Evolutionary conservation across 1,140 invertebrate species (phyloP), one percentile per base, ranked within the genome.

Genomic region (Drosophila novamexicana): DNA sequence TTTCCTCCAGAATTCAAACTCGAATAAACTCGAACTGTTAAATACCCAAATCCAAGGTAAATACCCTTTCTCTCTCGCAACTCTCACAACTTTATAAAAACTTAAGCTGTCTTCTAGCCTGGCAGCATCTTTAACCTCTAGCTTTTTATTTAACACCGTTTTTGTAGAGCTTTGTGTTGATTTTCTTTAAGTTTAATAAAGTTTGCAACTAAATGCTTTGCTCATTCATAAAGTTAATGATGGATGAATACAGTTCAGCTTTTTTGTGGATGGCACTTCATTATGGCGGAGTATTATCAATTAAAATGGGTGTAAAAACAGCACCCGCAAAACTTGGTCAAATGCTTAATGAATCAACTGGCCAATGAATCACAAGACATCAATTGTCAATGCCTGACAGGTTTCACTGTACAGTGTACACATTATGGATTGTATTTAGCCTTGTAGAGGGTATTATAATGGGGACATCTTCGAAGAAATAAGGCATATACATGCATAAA

Each of bases 311-410:
- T 22, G 22, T 29, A 29, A 10, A 32, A 40, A 36, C 37, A 45
- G 18, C 29, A 14, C 22, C 22, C 22, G 22, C 9, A 42, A 18
- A n/a, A 32, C 9, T 67, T 50, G 34, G 36, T 3, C 12, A 65
- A 47, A 14, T 65, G 49, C 47, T 65, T 22, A 63, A 63, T 70
- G 58, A 62, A 53, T 45, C 67, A 70, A 57, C 37, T 57, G 52
- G 10, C 49, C 32, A 58, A 72, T 72, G 69, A 72, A 59, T 59
- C 63, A 67, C 54, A 68, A 54, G 39, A 42, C 47, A 39, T 22
- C 10, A 47, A n/a, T 39, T 40, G 67, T 67, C 36, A 53, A 39
- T 36, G 39, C 34, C 34, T 44, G 39, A 40, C 70, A 61, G 56
- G 56, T 47, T n/a, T 50, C 37, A 72, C 69, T 72, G 69, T 72